Percentiles rank a stretch among this genome's conserved stretches.
Evolutionary conservation across 2,113 vertebrate species (phyloP).

Genomic region (Charina bottae): DNA sequence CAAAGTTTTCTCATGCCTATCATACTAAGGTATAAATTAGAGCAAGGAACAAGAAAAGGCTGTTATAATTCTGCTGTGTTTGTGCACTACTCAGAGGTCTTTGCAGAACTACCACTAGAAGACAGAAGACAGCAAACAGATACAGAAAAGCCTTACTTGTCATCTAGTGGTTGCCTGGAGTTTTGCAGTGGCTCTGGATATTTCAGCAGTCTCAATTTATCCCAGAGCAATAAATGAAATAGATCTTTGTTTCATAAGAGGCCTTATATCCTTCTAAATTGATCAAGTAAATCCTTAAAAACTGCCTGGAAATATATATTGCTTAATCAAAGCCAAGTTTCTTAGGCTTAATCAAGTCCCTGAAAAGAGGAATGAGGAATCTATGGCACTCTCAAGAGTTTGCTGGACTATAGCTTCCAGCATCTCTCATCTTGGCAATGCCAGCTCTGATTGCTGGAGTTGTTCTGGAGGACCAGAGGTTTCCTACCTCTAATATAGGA

Average conservation of each 20-base stretch:
- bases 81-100: background rate
- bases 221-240: background rate
- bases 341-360: background rate
- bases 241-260: background rate
- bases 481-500: too few species aligned
- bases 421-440: too few species aligned
- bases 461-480: too few species aligned
- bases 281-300: background rate
- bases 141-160: background rate
- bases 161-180: too few species aligned
- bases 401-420: too few species aligned
- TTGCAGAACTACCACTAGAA: background rate
- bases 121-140: background rate
- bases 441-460: too few species aligned
- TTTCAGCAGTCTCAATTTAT: too few species aligned
- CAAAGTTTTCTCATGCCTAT: background rate
- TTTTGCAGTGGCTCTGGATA: too few species aligned
- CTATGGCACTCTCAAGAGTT: conserved; percentile 9
- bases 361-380: conserved; percentile 22
- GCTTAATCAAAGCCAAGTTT: conserved; percentile 21
- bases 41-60: background rate
- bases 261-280: background rate
- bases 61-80: background rate
- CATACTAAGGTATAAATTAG: background rate
- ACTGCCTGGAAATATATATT: background rate